phyloP scores from a whole-genome alignment of 2,113 vertebrate species.

The Willisornis vidua region DNA sequence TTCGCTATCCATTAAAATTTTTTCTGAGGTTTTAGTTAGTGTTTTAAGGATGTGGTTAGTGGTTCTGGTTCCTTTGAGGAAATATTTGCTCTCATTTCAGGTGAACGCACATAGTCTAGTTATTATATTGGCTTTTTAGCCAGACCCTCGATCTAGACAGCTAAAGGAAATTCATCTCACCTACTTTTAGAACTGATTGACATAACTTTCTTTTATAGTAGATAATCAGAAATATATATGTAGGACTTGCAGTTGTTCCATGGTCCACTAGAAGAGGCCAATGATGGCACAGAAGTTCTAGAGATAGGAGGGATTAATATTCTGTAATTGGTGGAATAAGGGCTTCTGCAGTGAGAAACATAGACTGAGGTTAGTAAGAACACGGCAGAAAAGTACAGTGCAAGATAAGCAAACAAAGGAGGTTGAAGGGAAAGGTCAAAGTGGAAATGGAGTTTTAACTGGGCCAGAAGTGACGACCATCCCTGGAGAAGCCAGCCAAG shows the following conservation, averaged over 20 bases:
- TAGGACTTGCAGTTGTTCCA: neutral
- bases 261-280: neutral
- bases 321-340: neutral
- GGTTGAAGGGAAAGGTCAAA: neutral
- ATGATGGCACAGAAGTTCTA: neutral
- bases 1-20: neutral
- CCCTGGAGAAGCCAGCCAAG: neutral
- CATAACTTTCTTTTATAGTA: neutral
- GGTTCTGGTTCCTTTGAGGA: neutral
- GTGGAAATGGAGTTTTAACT: neutral
- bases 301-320: neutral
- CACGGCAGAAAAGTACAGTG: neutral
- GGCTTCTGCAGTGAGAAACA: neutral
- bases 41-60: neutral
- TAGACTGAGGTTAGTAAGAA: neutral
- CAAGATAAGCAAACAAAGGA: neutral
- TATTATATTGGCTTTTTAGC: neutral
- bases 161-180: neutral
- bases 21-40: neutral
- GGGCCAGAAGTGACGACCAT: neutral
- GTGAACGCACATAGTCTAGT: neutral
- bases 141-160: neutral
- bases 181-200: neutral
- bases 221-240: neutral
- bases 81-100: neutral